Conservation (phyloP, 2,113 vertebrate genomes). For the Pangasianodon gigas region DNA sequence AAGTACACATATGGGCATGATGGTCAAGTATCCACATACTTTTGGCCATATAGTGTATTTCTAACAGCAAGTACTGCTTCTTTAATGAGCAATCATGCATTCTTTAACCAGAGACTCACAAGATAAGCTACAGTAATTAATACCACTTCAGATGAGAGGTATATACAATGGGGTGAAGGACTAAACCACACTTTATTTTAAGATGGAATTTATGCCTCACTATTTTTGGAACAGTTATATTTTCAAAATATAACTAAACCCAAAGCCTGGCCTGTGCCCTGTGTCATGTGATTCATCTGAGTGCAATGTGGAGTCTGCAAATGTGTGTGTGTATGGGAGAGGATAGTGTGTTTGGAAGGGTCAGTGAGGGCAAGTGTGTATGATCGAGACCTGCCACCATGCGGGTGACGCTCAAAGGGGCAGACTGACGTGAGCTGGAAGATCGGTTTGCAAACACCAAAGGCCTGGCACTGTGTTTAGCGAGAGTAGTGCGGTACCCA, state of each 20-base stretch:
- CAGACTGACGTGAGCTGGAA: constrained; percentile 54
- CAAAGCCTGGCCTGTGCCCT: constrained; percentile 7
- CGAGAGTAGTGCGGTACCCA: not conserved
- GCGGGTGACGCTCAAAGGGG: constrained; percentile 56
- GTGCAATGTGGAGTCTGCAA: not conserved
- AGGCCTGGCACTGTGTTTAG: constrained; percentile 43
- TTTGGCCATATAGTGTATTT: not conserved
- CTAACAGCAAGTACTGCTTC: not conserved
- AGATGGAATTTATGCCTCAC: constrained; percentile 25
- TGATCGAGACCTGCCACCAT: constrained; percentile 46
- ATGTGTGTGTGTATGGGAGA: constrained; percentile 27
- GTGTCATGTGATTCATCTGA: constrained; percentile 16
- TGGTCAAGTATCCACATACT: not conserved
- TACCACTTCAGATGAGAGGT: not conserved
- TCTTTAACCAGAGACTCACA: not conserved
- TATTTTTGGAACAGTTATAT: constrained; percentile 32
- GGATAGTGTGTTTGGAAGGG: constrained; percentile 15
- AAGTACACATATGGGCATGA: not conserved
- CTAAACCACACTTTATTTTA: constrained; percentile 27
- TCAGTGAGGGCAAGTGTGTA: constrained; percentile 39
- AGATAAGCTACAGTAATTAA: not conserved
- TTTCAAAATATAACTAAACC: constrained; percentile 44
- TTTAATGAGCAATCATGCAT: not conserved
- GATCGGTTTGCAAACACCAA: constrained; percentile 61
- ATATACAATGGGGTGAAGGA: not conserved